Evolutionary conservation across 2,113 vertebrate genomes (phyloP).

Genomic region (Eulemur macaco): DNA sequence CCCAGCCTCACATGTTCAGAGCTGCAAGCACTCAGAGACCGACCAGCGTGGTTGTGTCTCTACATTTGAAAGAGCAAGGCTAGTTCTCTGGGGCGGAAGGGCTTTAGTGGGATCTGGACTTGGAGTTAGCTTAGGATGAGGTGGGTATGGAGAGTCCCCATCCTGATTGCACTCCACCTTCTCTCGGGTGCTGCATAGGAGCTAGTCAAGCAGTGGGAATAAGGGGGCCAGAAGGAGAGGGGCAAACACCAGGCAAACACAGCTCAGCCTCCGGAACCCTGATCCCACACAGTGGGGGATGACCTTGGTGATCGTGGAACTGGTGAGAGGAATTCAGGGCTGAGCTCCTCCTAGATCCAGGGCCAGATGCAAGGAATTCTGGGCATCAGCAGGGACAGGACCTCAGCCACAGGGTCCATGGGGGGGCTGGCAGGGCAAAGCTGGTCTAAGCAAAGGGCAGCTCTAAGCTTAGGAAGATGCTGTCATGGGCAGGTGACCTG

Average conservation of each 20-base stretch:
- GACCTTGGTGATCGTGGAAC: neutral
- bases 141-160: neutral
- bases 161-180: neutral
- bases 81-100: neutral
- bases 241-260: neutral
- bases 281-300: neutral
- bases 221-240: neutral
- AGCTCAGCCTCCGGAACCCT: neutral
- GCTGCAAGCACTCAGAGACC: neutral
- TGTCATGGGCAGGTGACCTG: neutral
- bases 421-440: neutral
- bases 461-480: neutral
- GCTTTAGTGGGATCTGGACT: neutral
- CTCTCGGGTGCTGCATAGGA: neutral
- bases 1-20: neutral
- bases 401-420: neutral
- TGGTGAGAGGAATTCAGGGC: neutral
- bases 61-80: neutral
- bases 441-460: neutral
- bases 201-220: neutral
- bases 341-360: neutral
- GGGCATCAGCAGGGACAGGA: neutral
- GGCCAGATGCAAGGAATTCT: neutral
- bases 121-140: neutral
- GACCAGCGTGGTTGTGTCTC: neutral